These are phyloP conservation scores for Alectoris magna DNA, from an alignment of 2,797 vertebrate species.

Conservation along the genomic window DNA sequence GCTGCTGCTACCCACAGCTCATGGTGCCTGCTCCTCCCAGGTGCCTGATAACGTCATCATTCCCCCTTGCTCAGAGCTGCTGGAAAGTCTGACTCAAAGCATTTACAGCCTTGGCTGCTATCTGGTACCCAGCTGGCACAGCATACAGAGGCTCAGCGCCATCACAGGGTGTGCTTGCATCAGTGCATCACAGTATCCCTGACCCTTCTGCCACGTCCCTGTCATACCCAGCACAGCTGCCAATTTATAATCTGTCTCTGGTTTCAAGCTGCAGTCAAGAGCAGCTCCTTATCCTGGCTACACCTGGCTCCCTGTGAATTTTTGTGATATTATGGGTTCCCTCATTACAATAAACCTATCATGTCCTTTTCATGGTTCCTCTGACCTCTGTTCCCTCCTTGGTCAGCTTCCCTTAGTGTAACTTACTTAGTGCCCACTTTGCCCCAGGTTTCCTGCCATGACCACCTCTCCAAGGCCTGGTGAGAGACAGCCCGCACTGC, in stretches of 20 bases:
- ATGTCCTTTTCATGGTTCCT: background rate
- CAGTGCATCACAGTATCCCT: no score
- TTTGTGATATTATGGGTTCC: background rate
- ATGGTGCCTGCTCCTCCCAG: rapidly evolving
- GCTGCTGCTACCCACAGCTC: background rate
- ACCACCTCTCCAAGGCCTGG: background rate
- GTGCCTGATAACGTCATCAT: background rate
- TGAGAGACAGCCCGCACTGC: background rate
- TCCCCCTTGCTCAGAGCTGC: background rate
- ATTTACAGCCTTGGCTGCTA: background rate
- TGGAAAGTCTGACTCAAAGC: background rate
- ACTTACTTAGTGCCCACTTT: background rate
- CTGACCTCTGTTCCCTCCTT: background rate
- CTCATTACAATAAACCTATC: background rate
- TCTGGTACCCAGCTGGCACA: background rate
- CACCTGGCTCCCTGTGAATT: background rate
- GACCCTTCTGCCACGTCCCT: background rate
- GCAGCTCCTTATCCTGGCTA: background rate
- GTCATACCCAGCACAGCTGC: background rate
- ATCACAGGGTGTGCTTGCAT: background rate
- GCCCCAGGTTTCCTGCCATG: background rate
- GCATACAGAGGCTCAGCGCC: background rate
- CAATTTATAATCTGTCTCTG: background rate
- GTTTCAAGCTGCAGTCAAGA: background rate
- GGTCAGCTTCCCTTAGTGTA: background rate